Base-by-base conservation (phyloP, 2,888 invertebrate genomes). In the Parnassius mnemosyne region DNA sequence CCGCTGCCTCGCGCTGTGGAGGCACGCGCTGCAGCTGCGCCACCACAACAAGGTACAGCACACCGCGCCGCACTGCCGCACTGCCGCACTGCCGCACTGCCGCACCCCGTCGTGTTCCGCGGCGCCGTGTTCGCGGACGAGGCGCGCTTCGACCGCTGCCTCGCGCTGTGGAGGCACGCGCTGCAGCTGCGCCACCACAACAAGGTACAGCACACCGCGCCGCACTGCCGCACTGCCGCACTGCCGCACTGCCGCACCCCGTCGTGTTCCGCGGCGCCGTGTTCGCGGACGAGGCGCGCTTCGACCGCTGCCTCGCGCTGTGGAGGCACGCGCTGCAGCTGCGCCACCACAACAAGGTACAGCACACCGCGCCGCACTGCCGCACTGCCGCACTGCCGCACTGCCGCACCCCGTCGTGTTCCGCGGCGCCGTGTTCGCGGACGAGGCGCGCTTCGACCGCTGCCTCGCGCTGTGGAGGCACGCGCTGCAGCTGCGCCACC, bases 71-170 rank as follows among this genome's bases (percentile, higher is more conserved):
- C 92, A 98, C 65, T 95, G 96, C 13, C 82, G 87, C 56, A 81
- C 89, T 20, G 67, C 96, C 97, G 20, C 96, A 97, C 85, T 97
- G 96, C 84, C 89, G 94, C 69, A 98, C 92, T 97, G 67, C 96
- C 97, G 20, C 96, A 97, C 85, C 96, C 97, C 1, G 94, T 98
- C 66, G 95, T 97, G 69, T 97, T 96, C 84, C 89, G 94, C 69
- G 98, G 99, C 58, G 98, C 98, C 2, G 96, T 98, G 68, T 98
- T 97, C 92, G 98, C 98, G 0, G 98, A 99, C 87, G 95, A 95
- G 78, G 95, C 96, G 25, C 93, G 96, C 68, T 98, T 97, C 87
- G 95, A 96, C 78, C 93, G 96, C 73, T 98, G 98, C 80, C 94
- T 97, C 64, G 94, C 94, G 69, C 90, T 98, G 11, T 98, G 98